Conservation (phyloP, 2,888 invertebrate species). For the Gandaritis pyraliata region DNA sequence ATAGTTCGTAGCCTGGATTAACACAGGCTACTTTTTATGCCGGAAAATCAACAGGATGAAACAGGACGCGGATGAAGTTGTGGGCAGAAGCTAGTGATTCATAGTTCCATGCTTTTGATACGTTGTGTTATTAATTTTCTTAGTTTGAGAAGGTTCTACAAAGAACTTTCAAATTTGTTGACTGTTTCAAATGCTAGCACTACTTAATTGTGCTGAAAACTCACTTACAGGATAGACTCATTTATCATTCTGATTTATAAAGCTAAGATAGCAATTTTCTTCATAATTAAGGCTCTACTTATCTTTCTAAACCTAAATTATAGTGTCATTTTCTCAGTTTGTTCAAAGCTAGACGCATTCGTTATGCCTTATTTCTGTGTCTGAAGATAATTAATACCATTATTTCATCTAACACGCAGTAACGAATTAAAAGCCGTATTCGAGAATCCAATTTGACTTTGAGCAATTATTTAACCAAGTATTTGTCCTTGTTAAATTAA, state of each 20-base stretch:
- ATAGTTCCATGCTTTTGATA: too few relatives aligned
- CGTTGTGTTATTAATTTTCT: too few relatives aligned
- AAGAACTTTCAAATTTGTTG: too few relatives aligned
- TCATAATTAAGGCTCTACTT: background rate
- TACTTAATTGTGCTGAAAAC: too few relatives aligned
- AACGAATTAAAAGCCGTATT: slow-evolving; percentile 13
- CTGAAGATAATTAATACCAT: slow-evolving; percentile 15
- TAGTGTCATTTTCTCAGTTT: slow-evolving; percentile 8
- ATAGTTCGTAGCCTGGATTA: too few relatives aligned
- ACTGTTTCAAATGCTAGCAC: too few relatives aligned
- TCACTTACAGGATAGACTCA: background rate
- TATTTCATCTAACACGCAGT: slow-evolving; percentile 19
- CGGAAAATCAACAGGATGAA: too few relatives aligned
- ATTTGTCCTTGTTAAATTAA: too few relatives aligned
- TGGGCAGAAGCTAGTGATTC: too few relatives aligned
- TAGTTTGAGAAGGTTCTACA: too few relatives aligned
- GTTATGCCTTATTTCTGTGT: slow-evolving; percentile 7
- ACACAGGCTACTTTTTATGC: too few relatives aligned
- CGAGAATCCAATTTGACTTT: background rate
- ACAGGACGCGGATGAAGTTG: too few relatives aligned
- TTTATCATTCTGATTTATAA: slow-evolving; percentile 12
- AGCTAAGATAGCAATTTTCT: slow-evolving; percentile 1
- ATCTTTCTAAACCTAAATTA: slow-evolving; percentile 7
- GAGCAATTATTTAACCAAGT: background rate
- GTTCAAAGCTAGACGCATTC: slow-evolving; percentile 30